Evolutionary conservation across 2,888 invertebrate species (phyloP).

Genomic region (Cephus pulcher): DNA sequence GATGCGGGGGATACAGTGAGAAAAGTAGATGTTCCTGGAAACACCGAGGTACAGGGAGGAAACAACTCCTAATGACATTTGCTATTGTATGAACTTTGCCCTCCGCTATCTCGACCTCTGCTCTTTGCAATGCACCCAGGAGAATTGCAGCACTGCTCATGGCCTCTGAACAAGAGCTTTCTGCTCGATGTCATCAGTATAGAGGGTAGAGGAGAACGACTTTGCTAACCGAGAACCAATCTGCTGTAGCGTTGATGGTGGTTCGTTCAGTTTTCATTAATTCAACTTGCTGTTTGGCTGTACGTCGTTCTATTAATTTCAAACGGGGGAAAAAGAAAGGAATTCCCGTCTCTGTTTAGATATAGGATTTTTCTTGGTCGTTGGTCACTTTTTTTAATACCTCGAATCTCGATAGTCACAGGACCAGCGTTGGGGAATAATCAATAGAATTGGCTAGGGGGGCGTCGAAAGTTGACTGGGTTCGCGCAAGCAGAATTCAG

Average conservation of each 20-base stretch:
- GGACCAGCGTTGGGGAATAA: no score
- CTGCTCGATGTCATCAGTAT: slow-evolving; percentile 31
- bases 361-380: not conserved
- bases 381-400: not conserved
- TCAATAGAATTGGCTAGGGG: not conserved
- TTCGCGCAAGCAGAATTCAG: not conserved
- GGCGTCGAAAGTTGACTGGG: not conserved
- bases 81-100: not conserved
- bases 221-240: not conserved
- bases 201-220: not conserved
- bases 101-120: not conserved
- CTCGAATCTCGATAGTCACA: not conserved
- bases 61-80: not conserved
- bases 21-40: not conserved
- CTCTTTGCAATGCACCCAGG: slow-evolving; percentile 11
- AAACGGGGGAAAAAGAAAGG: not conserved
- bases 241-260: not conserved
- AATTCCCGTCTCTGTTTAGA: not conserved
- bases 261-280: not conserved
- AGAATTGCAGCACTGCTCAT: slow-evolving; percentile 28
- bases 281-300: not conserved
- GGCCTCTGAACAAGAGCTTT: slow-evolving; percentile 28
- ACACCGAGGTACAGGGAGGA: not conserved
- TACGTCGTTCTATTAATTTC: not conserved
- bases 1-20: not conserved